Conservation (phyloP, 2,797 vertebrate species). For the Sebastes itinus region DNA sequence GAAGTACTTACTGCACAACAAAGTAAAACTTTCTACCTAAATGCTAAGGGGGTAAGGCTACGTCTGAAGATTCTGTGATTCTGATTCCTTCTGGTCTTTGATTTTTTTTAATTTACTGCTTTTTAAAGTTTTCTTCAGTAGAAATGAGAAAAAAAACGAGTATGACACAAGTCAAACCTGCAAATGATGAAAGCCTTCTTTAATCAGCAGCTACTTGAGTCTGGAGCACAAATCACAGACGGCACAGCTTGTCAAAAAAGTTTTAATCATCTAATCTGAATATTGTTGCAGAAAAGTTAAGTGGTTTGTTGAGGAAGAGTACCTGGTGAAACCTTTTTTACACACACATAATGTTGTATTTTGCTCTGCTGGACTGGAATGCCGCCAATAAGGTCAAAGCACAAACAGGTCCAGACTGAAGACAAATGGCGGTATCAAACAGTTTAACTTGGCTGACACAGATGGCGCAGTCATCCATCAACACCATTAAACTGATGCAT, state of each 20-base stretch:
- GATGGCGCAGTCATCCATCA: conserved; percentile 37
- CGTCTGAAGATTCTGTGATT: background rate
- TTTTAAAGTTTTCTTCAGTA: background rate
- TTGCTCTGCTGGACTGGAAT: conserved; percentile 17
- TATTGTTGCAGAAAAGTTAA: background rate
- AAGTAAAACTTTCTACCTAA: background rate
- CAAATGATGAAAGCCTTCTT: background rate
- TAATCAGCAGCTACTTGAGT: conserved; percentile 14
- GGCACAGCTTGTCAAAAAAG: background rate
- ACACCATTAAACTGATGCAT: conserved; percentile 11
- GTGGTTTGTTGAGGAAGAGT: background rate
- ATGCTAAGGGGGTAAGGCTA: background rate
- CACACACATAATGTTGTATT: background rate
- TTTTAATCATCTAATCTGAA: conserved; percentile 7
- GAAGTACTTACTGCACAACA: background rate
- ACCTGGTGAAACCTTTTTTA: background rate
- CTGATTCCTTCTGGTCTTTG: background rate
- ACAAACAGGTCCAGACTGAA: conserved; percentile 33
- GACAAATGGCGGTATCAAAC: conserved; percentile 49
- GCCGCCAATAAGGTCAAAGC: conserved; percentile 39
- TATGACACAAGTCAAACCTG: background rate
- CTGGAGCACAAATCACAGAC: background rate
- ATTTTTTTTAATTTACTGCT: background rate
- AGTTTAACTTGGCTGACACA: conserved; percentile 45
- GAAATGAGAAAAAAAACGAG: background rate